Percentiles rank a stretch among this genome's conserved stretches.
These are phyloP conservation scores for Hydropotes inermis DNA, from an alignment of 2,113 vertebrate genomes.

Conservation along the genomic window DNA sequence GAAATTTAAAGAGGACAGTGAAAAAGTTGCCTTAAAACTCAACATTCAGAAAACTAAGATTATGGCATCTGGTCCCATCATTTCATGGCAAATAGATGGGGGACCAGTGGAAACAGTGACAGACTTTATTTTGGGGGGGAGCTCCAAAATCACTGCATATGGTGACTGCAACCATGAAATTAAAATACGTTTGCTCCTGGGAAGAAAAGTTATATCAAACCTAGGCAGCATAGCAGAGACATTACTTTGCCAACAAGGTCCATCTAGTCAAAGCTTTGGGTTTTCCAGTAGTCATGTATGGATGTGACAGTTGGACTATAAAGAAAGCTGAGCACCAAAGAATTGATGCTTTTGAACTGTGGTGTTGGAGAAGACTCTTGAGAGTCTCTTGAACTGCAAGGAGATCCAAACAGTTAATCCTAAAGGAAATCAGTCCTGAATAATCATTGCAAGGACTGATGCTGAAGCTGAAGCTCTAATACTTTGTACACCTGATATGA, in stretches of 20 bases:
- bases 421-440: background rate
- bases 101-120: background rate
- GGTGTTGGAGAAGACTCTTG: background rate
- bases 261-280: background rate
- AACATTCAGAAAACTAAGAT: background rate
- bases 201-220: background rate
- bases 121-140: background rate
- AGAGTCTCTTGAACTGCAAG: background rate
- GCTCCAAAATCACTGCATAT: background rate
- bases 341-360: background rate
- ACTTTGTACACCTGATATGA: background rate
- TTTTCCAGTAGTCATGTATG: background rate
- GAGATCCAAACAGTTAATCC: background rate
- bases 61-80: background rate
- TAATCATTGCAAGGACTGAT: background rate
- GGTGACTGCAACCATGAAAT: background rate
- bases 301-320: background rate
- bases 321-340: background rate
- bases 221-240: background rate
- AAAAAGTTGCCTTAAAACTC: background rate
- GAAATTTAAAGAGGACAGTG: background rate
- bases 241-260: background rate
- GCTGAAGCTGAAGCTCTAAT: background rate
- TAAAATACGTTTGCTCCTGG: background rate
- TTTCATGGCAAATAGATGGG: background rate